Percentiles rank a stretch among this genome's conserved stretches.
Conservation (phyloP, 1,140 invertebrate species). For the Drosophila parabipectinata region DNA sequence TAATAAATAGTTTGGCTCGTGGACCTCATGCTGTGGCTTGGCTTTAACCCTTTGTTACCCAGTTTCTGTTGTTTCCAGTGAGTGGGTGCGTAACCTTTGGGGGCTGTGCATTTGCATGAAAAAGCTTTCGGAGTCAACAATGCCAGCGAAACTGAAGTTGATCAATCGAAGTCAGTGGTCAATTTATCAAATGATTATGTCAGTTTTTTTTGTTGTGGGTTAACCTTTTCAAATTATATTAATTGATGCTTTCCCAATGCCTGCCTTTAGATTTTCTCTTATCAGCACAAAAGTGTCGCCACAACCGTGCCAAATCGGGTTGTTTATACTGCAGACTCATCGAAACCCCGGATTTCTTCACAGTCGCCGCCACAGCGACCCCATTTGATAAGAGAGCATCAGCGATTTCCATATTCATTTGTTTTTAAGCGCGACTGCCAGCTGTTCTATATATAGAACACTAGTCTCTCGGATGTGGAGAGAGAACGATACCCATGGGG, state of each 20-base stretch:
- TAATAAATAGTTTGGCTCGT: conserved; percentile 66
- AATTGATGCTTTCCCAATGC: background rate
- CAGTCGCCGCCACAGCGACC: conserved; percentile 25
- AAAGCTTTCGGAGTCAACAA: conserved; percentile 25
- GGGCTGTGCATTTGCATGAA: conserved; percentile 29
- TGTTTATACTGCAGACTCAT: background rate
- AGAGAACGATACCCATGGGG: background rate
- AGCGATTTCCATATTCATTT: conserved; percentile 18
- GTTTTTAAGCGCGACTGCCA: conserved; percentile 13
- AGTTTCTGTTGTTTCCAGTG: background rate
- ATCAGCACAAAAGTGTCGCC: background rate
- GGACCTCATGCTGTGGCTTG: conserved; percentile 58
- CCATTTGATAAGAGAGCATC: conserved; percentile 49
- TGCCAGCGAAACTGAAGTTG: background rate
- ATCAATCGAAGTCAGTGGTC: background rate
- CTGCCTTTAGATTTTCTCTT: background rate
- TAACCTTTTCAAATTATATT: background rate
- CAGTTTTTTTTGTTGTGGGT: background rate
- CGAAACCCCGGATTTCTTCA: conserved; percentile 8
- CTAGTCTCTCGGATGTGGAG: background rate
- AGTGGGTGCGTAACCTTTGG: conserved; percentile 24
- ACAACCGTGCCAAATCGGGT: conserved; percentile 16
- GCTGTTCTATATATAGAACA: conserved; percentile 28
- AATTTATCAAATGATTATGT: background rate
- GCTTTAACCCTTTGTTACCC: conserved; percentile 32